Evolutionary conservation across 2,113 vertebrate genomes (phyloP).

Genomic region (Falcunculus frontatus): DNA sequence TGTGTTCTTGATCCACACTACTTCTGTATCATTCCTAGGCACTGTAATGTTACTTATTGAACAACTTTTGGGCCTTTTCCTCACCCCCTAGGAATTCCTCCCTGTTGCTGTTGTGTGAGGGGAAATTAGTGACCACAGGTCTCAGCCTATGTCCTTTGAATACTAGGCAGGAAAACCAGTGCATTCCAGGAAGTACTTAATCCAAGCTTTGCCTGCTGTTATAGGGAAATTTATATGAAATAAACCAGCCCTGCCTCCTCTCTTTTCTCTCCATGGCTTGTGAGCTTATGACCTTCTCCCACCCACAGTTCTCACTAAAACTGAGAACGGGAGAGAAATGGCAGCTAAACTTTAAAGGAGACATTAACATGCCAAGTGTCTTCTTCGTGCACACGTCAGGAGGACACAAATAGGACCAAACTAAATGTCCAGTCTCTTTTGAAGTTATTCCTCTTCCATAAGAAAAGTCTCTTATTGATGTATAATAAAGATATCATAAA

Average conservation of each 20-base stretch:
- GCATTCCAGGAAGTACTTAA: not conserved
- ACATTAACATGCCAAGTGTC: not conserved
- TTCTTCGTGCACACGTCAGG: not conserved
- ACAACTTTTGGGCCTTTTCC: not conserved
- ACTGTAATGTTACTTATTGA: not conserved
- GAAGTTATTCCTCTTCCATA: not conserved
- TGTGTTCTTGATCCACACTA: not conserved
- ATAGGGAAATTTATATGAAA: not conserved
- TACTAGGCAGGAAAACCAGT: not conserved
- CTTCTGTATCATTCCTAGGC: not conserved
- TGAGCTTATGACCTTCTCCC: not conserved
- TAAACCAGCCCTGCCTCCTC: not conserved
- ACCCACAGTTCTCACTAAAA: not conserved
- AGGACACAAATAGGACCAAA: not conserved
- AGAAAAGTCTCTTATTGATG: not conserved
- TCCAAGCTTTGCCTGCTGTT: not conserved
- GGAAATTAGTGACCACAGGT: not conserved
- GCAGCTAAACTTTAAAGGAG: not conserved
- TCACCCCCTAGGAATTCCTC: not conserved
- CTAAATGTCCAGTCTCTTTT: not conserved
- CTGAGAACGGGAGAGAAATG: not conserved
- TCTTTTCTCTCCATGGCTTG: not conserved
- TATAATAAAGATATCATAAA: not conserved
- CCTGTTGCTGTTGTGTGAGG: not conserved
- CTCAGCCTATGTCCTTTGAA: not conserved